A percentile compares a stretch with the other conserved stretches of the same genome.
Conservation (phyloP, 2,113 vertebrate species). For the Turnix velox region DNA sequence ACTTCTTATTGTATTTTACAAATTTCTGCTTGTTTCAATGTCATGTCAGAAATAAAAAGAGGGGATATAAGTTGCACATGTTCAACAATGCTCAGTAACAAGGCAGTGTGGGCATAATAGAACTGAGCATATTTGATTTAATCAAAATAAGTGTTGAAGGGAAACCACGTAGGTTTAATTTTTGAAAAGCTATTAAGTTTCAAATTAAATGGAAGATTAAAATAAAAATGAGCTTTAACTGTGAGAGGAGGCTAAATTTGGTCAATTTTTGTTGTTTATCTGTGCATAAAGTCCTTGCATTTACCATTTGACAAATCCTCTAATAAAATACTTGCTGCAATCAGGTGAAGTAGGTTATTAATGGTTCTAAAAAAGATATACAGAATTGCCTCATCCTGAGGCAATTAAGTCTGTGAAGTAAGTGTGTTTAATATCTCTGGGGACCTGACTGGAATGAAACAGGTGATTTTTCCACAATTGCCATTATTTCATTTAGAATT, state of each 20-base stretch:
- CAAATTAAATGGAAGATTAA: conserved; percentile 76
- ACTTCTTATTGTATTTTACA: not conserved
- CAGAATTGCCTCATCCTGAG: conserved; percentile 79
- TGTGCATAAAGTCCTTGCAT: conserved; percentile 75
- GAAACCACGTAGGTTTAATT: conserved; percentile 70
- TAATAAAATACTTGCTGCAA: conserved; percentile 73
- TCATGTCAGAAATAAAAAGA: not conserved
- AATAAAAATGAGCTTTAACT: conserved; percentile 69
- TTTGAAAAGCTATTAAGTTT: conserved; percentile 75
- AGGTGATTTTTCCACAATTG: conserved; percentile 72
- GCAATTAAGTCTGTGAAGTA: conserved; percentile 75
- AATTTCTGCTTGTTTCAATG: not conserved
- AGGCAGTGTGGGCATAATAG: conserved; percentile 27
- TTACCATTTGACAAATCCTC: conserved; percentile 76
- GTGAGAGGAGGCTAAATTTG: conserved; percentile 75
- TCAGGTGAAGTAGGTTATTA: conserved; percentile 84
- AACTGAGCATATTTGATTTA: conserved; percentile 56
- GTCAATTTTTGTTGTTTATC: conserved; percentile 78
- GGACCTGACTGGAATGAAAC: conserved; percentile 70
- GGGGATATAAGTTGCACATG: not conserved
- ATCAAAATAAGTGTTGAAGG: conserved; percentile 69
- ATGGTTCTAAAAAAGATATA: conserved; percentile 80
- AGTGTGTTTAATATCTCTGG: conserved; percentile 73
- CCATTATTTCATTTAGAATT: conserved; percentile 62
- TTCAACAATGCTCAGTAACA: conserved; percentile 38